Percentiles rank a stretch among this genome's conserved stretches.
Evolutionary conservation across 1,140 invertebrate species (phyloP).

Genomic region (Cotesia chilonis): DNA sequence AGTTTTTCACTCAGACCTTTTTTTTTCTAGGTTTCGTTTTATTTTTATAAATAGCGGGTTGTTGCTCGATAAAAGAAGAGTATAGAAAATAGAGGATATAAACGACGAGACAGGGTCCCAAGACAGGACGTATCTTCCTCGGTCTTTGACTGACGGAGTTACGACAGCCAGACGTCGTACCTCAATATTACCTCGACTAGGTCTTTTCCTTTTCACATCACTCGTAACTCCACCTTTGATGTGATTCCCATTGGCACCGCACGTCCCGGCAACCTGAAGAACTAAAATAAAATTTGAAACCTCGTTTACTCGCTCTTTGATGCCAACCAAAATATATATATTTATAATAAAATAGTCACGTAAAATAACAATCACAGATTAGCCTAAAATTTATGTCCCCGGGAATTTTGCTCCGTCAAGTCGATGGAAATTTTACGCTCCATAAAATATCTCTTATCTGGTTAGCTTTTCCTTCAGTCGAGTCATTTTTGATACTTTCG

Average conservation of each 20-base stretch:
- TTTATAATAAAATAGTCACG: too few species aligned
- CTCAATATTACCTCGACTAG: slow-evolving; percentile 32
- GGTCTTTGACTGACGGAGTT: slow-evolving; percentile 34
- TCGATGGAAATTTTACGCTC: too few species aligned
- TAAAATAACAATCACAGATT: too few species aligned
- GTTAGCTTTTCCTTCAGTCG: too few species aligned
- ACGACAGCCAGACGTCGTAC: slow-evolving; percentile 35
- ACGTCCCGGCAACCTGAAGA: not conserved
- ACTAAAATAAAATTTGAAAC: slow-evolving; percentile 19
- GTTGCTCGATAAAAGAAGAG: slow-evolving; percentile 16
- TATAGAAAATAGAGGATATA: slow-evolving; percentile 14
- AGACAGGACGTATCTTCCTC: slow-evolving; percentile 3
- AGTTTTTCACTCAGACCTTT: not conserved
- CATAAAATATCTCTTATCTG: too few species aligned
- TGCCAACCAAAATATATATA: not conserved
- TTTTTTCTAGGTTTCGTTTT: not conserved
- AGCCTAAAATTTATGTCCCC: too few species aligned
- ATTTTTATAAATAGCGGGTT: too few species aligned
- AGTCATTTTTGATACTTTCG: too few species aligned
- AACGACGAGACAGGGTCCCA: slow-evolving; percentile 13
- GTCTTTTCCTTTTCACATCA: slow-evolving; percentile 9
- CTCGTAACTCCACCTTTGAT: slow-evolving; percentile 32
- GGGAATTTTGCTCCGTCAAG: too few species aligned
- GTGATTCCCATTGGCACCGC: slow-evolving; percentile 34
- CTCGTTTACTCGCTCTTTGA: slow-evolving; percentile 3